Conservation (phyloP, 2,797 vertebrate species). For the Ceryle rudis region DNA sequence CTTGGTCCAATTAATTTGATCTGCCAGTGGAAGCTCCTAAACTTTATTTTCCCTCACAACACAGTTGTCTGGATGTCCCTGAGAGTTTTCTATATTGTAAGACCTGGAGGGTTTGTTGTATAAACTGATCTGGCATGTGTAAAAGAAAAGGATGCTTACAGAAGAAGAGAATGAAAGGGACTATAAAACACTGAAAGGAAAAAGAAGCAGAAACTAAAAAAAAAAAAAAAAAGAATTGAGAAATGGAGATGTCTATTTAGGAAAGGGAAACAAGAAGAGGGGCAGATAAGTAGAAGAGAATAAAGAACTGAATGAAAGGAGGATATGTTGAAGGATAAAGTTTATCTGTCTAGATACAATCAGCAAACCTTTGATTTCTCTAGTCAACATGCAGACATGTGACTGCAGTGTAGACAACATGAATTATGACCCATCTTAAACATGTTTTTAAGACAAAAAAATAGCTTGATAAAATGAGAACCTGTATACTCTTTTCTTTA, state of each 20-base stretch:
- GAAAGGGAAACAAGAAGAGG: neutral
- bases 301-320: conserved; percentile 55
- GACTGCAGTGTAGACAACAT: conserved; percentile 36
- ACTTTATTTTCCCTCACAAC: neutral
- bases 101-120: neutral
- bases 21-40: neutral
- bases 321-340: conserved; percentile 60
- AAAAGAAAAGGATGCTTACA: neutral
- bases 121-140: neutral
- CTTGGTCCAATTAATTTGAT: neutral
- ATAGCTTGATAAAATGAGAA: neutral
- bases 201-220: neutral
- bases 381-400: conserved; percentile 1
- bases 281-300: neutral
- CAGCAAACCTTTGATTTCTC: conserved; percentile 54
- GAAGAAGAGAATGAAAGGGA: neutral
- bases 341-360: conserved; percentile 42
- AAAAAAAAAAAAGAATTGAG: neutral
- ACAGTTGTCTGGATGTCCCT: neutral
- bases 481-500: neutral
- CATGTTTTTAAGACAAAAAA: conserved; percentile 8
- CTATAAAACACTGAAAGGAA: neutral
- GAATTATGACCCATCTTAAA: conserved; percentile 27
- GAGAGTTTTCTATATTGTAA: neutral
- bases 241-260: neutral